phyloP scores from a whole-genome alignment of 2,888 invertebrate genomes.

The Rambutsinella grinnellia region DNA sequence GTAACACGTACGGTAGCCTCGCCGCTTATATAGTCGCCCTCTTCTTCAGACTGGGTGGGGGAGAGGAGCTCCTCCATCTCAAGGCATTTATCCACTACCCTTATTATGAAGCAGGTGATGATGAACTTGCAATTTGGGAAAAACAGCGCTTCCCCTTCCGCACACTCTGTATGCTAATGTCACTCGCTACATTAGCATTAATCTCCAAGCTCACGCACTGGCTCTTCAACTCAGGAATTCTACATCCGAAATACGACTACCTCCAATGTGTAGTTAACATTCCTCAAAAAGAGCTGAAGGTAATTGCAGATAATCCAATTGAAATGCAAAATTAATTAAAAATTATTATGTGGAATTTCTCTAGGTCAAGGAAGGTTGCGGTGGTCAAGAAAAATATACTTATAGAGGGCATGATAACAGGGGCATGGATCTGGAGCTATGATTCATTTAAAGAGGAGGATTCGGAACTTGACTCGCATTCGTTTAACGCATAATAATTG shows the following conservation, averaged over 20 bases:
- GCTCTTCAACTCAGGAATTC: constrained; percentile 87
- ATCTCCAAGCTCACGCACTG: constrained; percentile 76
- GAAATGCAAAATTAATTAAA: no score
- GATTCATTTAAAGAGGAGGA: no score
- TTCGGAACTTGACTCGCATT: no score
- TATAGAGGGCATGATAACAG: no score
- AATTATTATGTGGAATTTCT: no score
- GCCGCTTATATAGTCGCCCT: constrained; percentile 72
- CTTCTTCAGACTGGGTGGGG: constrained; percentile 73
- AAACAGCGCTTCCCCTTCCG: constrained; percentile 78
- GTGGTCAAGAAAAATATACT: no score
- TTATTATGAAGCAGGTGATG: constrained; percentile 68
- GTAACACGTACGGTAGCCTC: constrained; percentile 79
- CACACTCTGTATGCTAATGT: constrained; percentile 76
- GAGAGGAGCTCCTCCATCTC: constrained; percentile 74
- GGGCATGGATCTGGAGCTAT: no score
- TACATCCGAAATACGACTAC: constrained; percentile 91
- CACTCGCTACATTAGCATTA: constrained; percentile 71
- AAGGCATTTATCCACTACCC: constrained; percentile 75
- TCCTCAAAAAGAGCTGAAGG: constrained; percentile 80
- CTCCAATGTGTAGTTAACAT: constrained; percentile 98
- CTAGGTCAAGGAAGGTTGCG: no score
- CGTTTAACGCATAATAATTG: no score
- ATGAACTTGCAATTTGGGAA: constrained; percentile 48
- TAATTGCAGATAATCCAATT: no score